Evolutionary conservation across 1,140 invertebrate species (phyloP).

Genomic region (Drosophila malerkotliana): DNA sequence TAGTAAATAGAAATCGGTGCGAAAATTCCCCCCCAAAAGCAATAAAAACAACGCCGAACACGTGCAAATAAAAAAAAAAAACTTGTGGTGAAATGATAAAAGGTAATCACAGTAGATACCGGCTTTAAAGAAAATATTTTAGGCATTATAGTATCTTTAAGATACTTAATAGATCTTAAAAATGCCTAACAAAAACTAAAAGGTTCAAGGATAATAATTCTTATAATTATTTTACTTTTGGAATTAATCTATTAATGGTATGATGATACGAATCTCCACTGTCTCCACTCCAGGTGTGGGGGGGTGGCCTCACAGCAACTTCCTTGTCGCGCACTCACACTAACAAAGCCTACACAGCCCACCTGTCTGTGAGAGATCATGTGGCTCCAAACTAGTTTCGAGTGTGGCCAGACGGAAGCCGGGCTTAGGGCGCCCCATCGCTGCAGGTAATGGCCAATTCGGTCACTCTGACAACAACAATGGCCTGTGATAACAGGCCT

Average conservation of each 20-base stretch:
- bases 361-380: constrained; percentile 44
- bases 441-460: constrained; percentile 45
- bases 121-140: not conserved
- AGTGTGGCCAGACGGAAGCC: constrained; percentile 41
- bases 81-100: constrained; percentile 64
- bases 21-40: not conserved
- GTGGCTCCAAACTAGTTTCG: constrained; percentile 65
- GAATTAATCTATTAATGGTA: not conserved
- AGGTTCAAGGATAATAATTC: not conserved
- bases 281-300: constrained; percentile 9
- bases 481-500: constrained; percentile 58
- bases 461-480: constrained; percentile 62
- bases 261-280: constrained; percentile 1
- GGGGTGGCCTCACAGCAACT: constrained; percentile 31
- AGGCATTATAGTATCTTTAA: not conserved
- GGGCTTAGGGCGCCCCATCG: constrained; percentile 16
- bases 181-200: not conserved
- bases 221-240: not conserved
- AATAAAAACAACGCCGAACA: constrained; percentile 35
- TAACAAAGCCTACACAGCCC: constrained; percentile 18
- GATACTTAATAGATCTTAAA: not conserved
- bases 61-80: constrained; percentile 41
- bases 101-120: constrained; percentile 6
- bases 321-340: constrained; percentile 49
- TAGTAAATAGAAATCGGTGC: constrained; percentile 17